Percentiles rank a stretch among this genome's conserved stretches.
These are phyloP conservation scores for Chamaetylas fuelleborni DNA, from an alignment of 2,113 vertebrate species.

Conservation along the genomic window DNA sequence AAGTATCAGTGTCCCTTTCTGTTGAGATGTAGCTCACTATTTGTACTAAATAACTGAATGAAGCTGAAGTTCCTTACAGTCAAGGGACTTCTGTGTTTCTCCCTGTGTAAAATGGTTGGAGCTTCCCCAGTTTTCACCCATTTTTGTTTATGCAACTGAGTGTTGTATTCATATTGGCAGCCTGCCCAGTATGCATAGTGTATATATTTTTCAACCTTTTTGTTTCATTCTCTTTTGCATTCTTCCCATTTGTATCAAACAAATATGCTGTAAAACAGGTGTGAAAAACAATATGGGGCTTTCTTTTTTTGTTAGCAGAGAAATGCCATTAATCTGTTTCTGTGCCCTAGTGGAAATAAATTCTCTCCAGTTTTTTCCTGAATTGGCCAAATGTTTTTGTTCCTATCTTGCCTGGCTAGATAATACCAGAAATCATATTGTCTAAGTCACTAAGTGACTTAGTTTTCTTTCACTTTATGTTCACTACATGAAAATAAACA, in stretches of 20 bases:
- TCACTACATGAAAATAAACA: background rate
- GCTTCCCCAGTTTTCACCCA: background rate
- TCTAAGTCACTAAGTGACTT: background rate
- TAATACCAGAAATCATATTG: background rate
- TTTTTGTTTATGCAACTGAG: too few relatives aligned
- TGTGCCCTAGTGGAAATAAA: background rate
- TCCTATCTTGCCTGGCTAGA: background rate
- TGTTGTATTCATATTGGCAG: background rate
- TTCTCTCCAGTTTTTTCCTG: background rate
- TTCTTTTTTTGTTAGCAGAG: background rate
- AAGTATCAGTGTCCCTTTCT: background rate
- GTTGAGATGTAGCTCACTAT: background rate
- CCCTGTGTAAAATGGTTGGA: background rate
- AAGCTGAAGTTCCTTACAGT: background rate
- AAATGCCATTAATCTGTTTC: background rate
- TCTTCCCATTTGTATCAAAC: background rate
- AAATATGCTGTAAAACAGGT: background rate
- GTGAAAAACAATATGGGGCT: background rate
- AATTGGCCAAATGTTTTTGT: background rate
- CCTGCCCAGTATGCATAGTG: background rate
- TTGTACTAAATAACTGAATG: background rate
- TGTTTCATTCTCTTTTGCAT: background rate
- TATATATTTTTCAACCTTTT: background rate
- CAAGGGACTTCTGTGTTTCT: background rate
- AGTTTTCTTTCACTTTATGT: background rate